These are phyloP conservation scores for Antennarius striatus DNA, from an alignment of 2,113 vertebrate species.

Conservation along the genomic window DNA sequence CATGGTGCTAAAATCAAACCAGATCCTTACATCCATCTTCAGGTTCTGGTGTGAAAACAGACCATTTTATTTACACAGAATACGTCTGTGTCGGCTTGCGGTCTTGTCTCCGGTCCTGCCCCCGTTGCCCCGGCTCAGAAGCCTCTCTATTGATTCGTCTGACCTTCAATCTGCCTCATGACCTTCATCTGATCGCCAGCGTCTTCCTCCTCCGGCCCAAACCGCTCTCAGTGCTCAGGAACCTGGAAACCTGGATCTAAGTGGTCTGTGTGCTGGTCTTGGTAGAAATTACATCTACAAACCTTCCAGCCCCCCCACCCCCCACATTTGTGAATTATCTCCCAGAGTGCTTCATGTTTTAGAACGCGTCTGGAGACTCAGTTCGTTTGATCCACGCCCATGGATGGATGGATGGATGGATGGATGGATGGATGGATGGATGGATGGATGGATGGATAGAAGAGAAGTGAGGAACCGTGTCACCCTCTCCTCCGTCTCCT, in stretches of 20 bases:
- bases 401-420: too few species aligned
- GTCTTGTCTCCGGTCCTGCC: too few species aligned
- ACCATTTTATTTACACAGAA: too few species aligned
- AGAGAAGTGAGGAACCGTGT: constrained; percentile 9
- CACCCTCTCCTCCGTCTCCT: constrained; percentile 4
- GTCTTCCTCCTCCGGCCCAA: constrained; percentile 5
- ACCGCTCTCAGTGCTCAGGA: constrained; percentile 17
- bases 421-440: too few species aligned
- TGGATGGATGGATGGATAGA: too few species aligned
- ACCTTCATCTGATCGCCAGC: constrained; percentile 30
- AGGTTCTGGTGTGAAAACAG: too few species aligned
- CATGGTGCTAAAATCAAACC: too few species aligned
- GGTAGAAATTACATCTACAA: constrained; percentile 15
- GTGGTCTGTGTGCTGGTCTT: constrained; percentile 19
- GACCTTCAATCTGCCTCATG: constrained; percentile 32
- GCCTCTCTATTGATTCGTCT: constrained; percentile 19
- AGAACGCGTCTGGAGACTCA: constrained; percentile 15
- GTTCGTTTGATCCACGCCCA: constrained; percentile 20
- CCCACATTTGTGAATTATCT: constrained; percentile 32
- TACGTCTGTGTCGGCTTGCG: too few species aligned
- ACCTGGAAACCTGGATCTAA: constrained; percentile 27
- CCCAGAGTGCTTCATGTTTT: constrained; percentile 1
- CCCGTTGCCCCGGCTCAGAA: not conserved
- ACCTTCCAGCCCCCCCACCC: constrained; percentile 15
- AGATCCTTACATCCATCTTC: too few species aligned